Evolutionary conservation across 2,113 vertebrate species (phyloP).

Genomic region (Macquaria australasica): DNA sequence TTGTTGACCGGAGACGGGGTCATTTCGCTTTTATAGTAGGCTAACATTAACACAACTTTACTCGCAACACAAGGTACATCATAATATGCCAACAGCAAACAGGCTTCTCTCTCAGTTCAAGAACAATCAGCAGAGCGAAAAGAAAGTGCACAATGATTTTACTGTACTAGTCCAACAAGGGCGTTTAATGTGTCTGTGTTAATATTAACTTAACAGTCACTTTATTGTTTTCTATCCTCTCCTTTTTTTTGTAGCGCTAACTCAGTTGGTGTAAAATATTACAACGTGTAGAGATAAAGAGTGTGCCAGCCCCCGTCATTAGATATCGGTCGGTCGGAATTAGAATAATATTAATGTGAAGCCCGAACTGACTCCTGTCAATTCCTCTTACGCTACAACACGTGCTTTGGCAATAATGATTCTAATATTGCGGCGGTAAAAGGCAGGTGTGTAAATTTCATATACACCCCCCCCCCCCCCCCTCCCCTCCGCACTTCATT

Average conservation of each 20-base stretch:
- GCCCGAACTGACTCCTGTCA: constrained; percentile 23
- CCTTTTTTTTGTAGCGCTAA: background rate
- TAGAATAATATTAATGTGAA: constrained; percentile 20
- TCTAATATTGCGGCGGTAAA: constrained; percentile 35
- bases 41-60: constrained; percentile 26
- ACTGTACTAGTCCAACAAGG: background rate
- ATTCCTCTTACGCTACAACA: constrained; percentile 40
- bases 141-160: background rate
- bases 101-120: background rate
- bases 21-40: constrained; percentile 24
- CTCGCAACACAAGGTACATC: background rate
- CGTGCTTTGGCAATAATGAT: constrained; percentile 50
- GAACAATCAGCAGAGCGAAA: background rate
- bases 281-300: background rate
- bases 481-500: constrained; percentile 61
- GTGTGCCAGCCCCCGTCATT: background rate
- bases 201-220: constrained; percentile 8
- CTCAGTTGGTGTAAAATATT: background rate
- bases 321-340: constrained; percentile 1
- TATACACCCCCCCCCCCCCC: background rate
- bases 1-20: constrained; percentile 25
- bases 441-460: constrained; percentile 82
- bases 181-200: background rate
- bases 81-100: background rate
- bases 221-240: background rate